These are phyloP conservation scores for Gobio gobio DNA, from an alignment of 2,113 vertebrate species.

Conservation along the genomic window DNA sequence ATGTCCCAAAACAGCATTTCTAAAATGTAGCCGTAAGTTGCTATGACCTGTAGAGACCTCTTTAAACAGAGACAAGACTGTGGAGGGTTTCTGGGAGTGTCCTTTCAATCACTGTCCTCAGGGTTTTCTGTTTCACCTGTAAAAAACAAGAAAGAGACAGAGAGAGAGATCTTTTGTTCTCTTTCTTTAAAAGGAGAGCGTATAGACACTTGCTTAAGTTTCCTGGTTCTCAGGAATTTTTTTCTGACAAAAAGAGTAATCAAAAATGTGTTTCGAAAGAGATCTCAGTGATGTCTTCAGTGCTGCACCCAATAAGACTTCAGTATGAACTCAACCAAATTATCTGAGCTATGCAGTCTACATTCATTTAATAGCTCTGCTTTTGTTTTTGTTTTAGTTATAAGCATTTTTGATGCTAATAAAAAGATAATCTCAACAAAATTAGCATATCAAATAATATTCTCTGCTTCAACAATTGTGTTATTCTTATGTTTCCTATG, in stretches of 20 bases:
- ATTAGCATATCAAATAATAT: background rate
- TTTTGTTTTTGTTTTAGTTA: background rate
- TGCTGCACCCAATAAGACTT: background rate
- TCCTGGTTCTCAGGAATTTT: background rate
- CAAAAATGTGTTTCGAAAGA: background rate
- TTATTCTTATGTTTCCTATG: background rate
- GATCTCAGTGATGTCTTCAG: background rate
- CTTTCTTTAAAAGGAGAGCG: background rate
- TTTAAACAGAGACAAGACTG: background rate
- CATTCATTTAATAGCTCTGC: background rate
- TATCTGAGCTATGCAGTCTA: no score
- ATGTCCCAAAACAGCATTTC: background rate
- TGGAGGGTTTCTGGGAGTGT: constrained; percentile 1
- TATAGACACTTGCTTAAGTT: background rate
- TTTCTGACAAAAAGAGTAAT: background rate
- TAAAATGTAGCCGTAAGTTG: background rate
- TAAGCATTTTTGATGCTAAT: background rate
- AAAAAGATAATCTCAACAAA: background rate
- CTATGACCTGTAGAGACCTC: constrained; percentile 20
- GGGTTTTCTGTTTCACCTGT: background rate
- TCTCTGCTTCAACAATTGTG: background rate
- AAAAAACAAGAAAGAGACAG: background rate
- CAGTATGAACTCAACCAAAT: background rate
- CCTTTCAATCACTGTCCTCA: background rate
- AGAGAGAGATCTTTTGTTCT: no score